Base-by-base conservation (phyloP, 1,140 invertebrate species). In the Drosophila sechellia region DNA sequence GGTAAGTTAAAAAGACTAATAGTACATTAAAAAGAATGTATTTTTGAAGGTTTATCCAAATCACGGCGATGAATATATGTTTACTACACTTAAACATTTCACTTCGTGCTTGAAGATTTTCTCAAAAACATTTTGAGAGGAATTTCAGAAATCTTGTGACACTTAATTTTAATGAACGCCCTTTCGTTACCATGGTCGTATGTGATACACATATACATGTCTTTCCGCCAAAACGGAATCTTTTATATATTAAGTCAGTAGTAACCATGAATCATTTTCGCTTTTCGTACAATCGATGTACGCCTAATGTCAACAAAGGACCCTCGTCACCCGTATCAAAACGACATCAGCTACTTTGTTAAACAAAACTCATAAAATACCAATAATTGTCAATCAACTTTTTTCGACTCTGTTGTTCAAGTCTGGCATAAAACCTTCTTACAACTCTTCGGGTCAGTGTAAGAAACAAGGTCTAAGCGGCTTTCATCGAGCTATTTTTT, bases 361-460 rank as follows among this genome's bases (percentile, higher is more conserved):
- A 31, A 70, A 58, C 42, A 42, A 52, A 45, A 40, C 68, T 66
- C 64, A 80, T 85, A 74, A 85, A 85, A 81, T 66, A 81, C 63
- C 77, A 86, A 78, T 81, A 78, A 78, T 75, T 81, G 81, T 78
- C 83, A 78, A 75, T 75, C 73, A 81, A 68, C 63, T 78, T 53
- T 40, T 45, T 63, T 52, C 40, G 37, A 34, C 22, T 55, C 46
- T 37, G 64, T 69, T 55, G 27, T 11, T 59, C 12, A 35, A 25
- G 37, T 45, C 10, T 34, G 39, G 25, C 2, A 12, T 20, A 13
- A 39, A 50, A 61, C 15, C 11, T 61, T 37, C 43, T 1, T 12
- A 22, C 20, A 73, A 73, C 40, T 69, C 69, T 48, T 50, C 2
- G 31, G 15, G 5, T 8, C 43, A 11, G 46, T 49, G 25, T 31